phyloP scores from a whole-genome alignment of 2,888 invertebrate genomes.

The Cactoblastis cactorum region DNA sequence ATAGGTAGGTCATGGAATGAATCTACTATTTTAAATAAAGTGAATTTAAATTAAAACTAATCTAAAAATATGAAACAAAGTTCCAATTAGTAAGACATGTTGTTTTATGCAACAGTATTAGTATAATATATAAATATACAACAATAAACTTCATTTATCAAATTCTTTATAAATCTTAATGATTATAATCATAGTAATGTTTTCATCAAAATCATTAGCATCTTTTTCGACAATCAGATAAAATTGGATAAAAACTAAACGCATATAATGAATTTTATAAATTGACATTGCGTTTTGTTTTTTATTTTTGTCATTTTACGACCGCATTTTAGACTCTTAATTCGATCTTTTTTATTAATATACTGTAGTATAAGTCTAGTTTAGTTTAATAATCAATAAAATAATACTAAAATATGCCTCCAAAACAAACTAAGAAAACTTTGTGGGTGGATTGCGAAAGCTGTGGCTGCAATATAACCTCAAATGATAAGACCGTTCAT shows the following conservation, averaged over 20 bases:
- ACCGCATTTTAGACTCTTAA: not conserved
- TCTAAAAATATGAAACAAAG: no score
- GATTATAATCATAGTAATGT: no score
- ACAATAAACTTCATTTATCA: no score
- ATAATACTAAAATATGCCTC: slow-evolving; percentile 38
- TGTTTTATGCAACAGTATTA: no score
- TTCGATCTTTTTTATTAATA: not conserved
- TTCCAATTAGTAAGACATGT: no score
- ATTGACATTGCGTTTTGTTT: not conserved
- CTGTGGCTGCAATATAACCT: slow-evolving; percentile 76
- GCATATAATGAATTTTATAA: not conserved
- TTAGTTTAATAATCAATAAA: not conserved
- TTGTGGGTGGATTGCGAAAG: slow-evolving; percentile 82
- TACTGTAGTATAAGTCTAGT: not conserved
- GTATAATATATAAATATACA: no score
- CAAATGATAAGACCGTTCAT: slow-evolving; percentile 80
- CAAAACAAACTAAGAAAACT: slow-evolving; percentile 74
- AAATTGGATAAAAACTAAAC: not conserved
- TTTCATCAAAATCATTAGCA: not conserved
- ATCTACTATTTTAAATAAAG: not conserved
- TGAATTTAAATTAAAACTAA: no score
- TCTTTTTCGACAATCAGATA: not conserved
- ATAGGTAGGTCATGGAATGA: slow-evolving; percentile 4
- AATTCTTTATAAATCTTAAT: no score
- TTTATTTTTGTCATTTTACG: not conserved